Evolutionary conservation across 2,797 vertebrate species (phyloP).

Genomic region (Sebastes itinus): DNA sequence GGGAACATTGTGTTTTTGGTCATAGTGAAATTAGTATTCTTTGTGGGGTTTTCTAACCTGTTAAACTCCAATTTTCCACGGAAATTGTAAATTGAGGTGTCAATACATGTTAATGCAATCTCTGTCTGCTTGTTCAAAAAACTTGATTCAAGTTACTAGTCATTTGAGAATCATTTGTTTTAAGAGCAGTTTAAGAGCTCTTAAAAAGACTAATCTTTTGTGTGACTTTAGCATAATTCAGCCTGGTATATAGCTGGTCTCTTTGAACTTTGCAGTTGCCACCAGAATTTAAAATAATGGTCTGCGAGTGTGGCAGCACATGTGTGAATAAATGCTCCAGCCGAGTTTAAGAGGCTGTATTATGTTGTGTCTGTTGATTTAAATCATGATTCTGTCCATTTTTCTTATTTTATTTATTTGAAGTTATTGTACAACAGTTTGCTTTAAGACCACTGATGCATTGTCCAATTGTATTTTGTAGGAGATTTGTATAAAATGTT

Average conservation of each 20-base stretch:
- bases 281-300: too few species aligned
- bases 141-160: background rate
- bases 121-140: background rate
- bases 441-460: background rate
- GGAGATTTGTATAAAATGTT: background rate
- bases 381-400: background rate
- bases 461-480: background rate
- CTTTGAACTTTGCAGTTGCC: background rate
- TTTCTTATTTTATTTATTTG: background rate
- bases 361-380: background rate
- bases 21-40: background rate
- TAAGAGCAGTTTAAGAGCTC: too few species aligned
- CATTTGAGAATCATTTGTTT: too few species aligned
- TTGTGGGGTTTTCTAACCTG: background rate
- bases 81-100: background rate
- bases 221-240: background rate
- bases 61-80: background rate
- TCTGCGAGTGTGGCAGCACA: background rate
- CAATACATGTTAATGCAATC: background rate
- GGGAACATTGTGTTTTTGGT: background rate
- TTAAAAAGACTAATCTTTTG: too few species aligned
- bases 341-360: background rate
- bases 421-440: background rate
- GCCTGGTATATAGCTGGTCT: background rate
- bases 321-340: background rate